Base-by-base conservation (phyloP, 2,888 invertebrate genomes). In the Spisula solida region DNA sequence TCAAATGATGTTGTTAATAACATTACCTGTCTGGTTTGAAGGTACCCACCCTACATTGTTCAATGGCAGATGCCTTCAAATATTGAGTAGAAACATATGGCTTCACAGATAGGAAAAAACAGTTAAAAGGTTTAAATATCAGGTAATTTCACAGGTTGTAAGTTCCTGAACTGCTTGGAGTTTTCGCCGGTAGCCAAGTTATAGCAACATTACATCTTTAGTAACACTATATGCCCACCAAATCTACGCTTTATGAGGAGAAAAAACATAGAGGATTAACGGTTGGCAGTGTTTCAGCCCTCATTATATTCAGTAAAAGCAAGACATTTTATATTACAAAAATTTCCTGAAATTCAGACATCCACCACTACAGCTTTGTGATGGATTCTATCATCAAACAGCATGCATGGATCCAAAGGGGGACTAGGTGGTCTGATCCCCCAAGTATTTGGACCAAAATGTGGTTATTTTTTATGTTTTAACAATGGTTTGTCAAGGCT, bases 61-160 rank as follows among this genome's bases (percentile, higher is more conserved):
- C 0, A 75, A 75, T 75, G 34, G 75, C 29, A 31, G 31, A 34
- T 75, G 31, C 75, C 75, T 6, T 31, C 16, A 75, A 75, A 18
- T 34, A 75, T 75, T 75, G 75, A 75, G 75, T 75, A 31, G 34
- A 75, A 75, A 75, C 75, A 75, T 75, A 75, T 75, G 75, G 75
- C 75, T 75, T 66, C 60, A 75, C 75, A 75, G 75, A 75, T 18
- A 75, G 75, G 16, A 31, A 16, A 34, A 75, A 75, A 75, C 16
- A 12, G 31, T 31, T 75, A 31, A 31, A 75, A 34, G 75, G 31
- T 75, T 75, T 16, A 75, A 75, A 75, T 31, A 75, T 75, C 75
- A 75, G 75, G 75, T 75, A 75, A 75, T 75, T 75, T 75, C 34
- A 75, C 34, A 34, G 60, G 34, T 75, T 34, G 31, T 75, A 75